Evolutionary conservation across 2,113 vertebrate species (phyloP).

Genomic region (Arizona elegans): DNA sequence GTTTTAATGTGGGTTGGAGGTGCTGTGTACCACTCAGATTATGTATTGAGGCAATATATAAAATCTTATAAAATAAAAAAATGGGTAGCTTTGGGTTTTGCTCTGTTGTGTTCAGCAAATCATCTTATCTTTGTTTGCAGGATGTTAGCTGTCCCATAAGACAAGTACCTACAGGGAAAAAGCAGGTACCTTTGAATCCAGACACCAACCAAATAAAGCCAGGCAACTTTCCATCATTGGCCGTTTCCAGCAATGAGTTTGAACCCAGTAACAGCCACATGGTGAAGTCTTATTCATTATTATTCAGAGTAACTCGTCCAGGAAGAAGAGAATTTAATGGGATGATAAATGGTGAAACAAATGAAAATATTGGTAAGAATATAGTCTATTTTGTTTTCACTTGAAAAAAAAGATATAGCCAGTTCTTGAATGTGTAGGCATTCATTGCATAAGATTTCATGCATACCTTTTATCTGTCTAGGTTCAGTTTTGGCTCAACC

Average conservation of each 20-base stretch:
- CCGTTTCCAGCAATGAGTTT: constrained; percentile 98
- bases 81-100: not conserved
- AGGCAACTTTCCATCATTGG: constrained; percentile 90
- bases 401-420: not conserved
- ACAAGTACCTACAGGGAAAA: constrained; percentile 99
- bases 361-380: constrained; percentile 91
- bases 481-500: not conserved
- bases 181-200: constrained; percentile 99
- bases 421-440: not conserved
- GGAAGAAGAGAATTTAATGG: constrained; percentile 87
- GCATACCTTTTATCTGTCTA: not conserved
- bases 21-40: not conserved
- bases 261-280: constrained; percentile 99
- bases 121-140: constrained; percentile 68
- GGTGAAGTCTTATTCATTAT: constrained; percentile 98
- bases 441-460: not conserved
- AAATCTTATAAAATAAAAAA: not conserved
- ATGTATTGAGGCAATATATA: not conserved
- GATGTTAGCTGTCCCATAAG: constrained; percentile 98
- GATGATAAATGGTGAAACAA: constrained; percentile 89
- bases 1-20: not conserved
- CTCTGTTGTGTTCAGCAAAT: not conserved
- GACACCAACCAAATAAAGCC: constrained; percentile 95
- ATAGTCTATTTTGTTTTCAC: not conserved
- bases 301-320: constrained; percentile 93